These are phyloP conservation scores for Neomorphus geoffroyi DNA, from an alignment of 2,797 vertebrate species.

Conservation along the genomic window DNA sequence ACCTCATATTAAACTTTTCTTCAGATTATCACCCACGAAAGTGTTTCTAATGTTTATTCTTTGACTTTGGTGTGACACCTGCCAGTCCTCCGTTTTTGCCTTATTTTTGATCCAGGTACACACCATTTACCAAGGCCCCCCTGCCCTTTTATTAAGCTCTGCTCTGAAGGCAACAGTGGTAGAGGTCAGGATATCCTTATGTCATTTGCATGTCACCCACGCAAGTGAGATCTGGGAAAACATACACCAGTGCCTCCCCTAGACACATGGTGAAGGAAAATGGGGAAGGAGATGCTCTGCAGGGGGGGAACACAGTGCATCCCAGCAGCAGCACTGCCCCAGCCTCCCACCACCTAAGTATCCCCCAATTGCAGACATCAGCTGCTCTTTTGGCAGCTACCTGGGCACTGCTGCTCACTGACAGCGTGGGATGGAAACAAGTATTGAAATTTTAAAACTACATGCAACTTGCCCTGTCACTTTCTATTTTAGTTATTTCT, in stretches of 20 bases:
- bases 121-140: background rate
- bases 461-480: background rate
- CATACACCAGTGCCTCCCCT: fast-evolving
- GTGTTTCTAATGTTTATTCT: background rate
- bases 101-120: background rate
- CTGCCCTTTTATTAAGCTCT: background rate
- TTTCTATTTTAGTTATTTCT: background rate
- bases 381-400: background rate
- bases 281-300: fast-evolving
- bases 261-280: background rate
- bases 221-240: fast-evolving
- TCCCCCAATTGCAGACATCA: fast-evolving
- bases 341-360: background rate
- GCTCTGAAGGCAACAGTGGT: background rate
- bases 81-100: background rate
- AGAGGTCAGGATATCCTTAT: fast-evolving
- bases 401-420: fast-evolving
- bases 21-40: background rate
- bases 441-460: background rate
- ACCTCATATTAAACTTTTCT: background rate
- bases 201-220: background rate
- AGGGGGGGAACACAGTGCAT: background rate
- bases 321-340: fast-evolving
- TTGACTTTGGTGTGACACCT: background rate
- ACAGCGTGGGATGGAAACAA: fast-evolving